Evolutionary conservation across 2,888 invertebrate genomes (phyloP).

Genomic region (Pasiphila rectangulata): DNA sequence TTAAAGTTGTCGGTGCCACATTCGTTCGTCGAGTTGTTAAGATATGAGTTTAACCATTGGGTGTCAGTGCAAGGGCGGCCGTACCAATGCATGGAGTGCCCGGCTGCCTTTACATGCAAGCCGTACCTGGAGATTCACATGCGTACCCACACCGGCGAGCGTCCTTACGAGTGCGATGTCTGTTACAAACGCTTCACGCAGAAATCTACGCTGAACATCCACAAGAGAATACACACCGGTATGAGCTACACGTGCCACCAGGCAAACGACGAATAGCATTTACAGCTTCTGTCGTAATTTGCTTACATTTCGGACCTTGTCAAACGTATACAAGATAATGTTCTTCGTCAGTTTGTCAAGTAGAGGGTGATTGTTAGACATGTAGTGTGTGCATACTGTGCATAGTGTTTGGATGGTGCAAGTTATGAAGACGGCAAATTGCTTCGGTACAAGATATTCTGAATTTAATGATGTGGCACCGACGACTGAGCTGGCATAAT

Average conservation of each 20-base stretch:
- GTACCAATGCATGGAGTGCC: constrained; percentile 80
- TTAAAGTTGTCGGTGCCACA: constrained; percentile 77
- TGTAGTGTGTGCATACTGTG: constrained; percentile 18
- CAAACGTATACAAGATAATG: constrained; percentile 22
- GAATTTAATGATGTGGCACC: constrained; percentile 75
- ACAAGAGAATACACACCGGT: constrained; percentile 82
- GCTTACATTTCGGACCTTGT: no score
- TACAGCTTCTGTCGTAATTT: background rate
- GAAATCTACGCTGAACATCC: constrained; percentile 82
- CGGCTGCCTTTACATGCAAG: constrained; percentile 82
- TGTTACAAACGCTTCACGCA: constrained; percentile 82
- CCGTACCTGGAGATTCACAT: constrained; percentile 84
- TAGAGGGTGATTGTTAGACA: constrained; percentile 17
- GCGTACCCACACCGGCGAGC: constrained; percentile 81
- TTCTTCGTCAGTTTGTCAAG: constrained; percentile 36
- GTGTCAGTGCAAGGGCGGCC: constrained; percentile 78
- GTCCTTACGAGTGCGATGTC: constrained; percentile 80
- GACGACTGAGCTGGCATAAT: constrained; percentile 54
- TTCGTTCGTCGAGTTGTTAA: no score
- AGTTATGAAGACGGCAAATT: constrained; percentile 76
- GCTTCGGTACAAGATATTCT: constrained; percentile 55
- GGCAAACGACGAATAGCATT: constrained; percentile 38
- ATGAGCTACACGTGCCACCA: constrained; percentile 38
- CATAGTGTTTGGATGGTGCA: constrained; percentile 32
- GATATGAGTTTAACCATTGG: constrained; percentile 38